phyloP scores from a whole-genome alignment of 2,797 vertebrate genomes.

The Bovichtus diacanthus region DNA sequence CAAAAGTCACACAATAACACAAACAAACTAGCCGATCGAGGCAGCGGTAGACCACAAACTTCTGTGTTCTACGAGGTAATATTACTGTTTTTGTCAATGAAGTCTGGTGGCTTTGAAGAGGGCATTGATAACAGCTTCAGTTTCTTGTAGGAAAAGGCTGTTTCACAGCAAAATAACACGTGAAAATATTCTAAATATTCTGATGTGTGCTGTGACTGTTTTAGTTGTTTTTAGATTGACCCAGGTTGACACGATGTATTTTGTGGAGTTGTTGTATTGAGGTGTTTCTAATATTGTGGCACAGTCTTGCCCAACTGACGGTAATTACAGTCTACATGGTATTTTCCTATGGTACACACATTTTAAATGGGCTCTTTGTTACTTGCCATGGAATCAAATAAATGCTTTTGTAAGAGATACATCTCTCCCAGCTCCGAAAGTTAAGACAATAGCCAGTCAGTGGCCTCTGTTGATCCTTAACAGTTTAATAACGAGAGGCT shows the following conservation, averaged over 20 bases:
- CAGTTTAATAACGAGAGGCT: neutral
- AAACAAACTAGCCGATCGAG: no score
- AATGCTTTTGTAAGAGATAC: neutral
- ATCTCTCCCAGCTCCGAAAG: neutral
- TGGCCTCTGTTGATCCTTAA: neutral
- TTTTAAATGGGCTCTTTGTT: neutral
- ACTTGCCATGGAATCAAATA: neutral
- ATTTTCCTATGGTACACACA: neutral
- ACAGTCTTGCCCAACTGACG: constrained; percentile 4
- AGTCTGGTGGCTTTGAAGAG: no score
- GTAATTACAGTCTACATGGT: neutral
- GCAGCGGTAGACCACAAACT: no score
- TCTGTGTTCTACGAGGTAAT: no score
- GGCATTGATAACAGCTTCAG: no score
- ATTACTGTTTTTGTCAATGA: no score
- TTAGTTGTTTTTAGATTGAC: neutral
- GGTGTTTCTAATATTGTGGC: neutral
- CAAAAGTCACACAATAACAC: no score
- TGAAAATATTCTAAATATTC: no score
- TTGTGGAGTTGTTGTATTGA: neutral
- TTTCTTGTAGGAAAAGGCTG: no score
- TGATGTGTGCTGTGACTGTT: neutral
- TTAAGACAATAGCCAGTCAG: neutral
- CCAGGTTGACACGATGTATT: neutral
- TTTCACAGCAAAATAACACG: no score